phyloP scores from a whole-genome alignment of 2,113 vertebrate genomes.

The Podarcis muralis region DNA sequence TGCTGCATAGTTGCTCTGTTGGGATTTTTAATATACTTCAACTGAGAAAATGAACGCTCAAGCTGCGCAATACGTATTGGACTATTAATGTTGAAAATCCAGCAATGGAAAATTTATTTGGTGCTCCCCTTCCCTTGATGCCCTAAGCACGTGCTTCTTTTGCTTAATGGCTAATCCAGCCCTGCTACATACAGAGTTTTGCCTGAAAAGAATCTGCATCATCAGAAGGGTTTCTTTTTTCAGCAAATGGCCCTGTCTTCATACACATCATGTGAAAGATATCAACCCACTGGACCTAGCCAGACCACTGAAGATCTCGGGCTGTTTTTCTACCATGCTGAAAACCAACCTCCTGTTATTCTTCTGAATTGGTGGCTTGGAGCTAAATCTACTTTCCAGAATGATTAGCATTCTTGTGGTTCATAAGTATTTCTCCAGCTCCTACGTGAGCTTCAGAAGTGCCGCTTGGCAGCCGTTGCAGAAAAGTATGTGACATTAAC shows the following conservation, averaged over 20 bases:
- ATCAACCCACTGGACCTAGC: background rate
- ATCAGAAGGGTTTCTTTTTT: slow-evolving; percentile 44
- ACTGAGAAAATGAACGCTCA: no score
- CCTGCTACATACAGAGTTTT: background rate
- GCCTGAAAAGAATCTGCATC: background rate
- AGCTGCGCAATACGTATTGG: no score
- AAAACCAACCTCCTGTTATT: slow-evolving; percentile 38
- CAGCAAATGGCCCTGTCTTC: slow-evolving; percentile 44
- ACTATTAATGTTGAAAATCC: no score
- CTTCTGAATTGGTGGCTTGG: slow-evolving; percentile 7
- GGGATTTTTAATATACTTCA: no score
- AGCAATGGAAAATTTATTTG: no score
- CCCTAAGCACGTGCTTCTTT: background rate
- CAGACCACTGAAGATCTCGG: background rate
- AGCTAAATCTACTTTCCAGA: slow-evolving; percentile 44
- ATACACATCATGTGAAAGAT: slow-evolving; percentile 25
- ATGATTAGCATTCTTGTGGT: slow-evolving; percentile 45
- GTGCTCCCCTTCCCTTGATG: no score
- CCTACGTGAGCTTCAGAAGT: slow-evolving; percentile 22
- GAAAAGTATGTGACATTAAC: slow-evolving; percentile 5
- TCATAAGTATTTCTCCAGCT: slow-evolving; percentile 28
- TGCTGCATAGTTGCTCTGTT: no score
- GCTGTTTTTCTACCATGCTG: background rate
- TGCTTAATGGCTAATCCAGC: background rate
- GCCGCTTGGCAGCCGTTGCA: slow-evolving; percentile 20